These are phyloP conservation scores for Noctua janthe DNA, from an alignment of 2,888 invertebrate species.

Conservation along the genomic window DNA sequence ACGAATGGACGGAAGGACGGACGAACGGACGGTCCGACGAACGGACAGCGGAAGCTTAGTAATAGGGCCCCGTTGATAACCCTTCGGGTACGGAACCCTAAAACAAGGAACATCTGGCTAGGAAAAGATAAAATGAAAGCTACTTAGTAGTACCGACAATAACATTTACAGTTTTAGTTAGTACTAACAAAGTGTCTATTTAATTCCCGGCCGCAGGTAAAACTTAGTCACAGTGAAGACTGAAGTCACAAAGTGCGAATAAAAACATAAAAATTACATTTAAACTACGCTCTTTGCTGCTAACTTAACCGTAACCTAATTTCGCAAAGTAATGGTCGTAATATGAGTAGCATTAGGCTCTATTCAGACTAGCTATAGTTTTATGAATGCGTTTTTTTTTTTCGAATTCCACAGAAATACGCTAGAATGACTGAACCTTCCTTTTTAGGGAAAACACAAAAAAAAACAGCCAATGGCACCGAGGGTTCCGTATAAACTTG, in stretches of 20 bases:
- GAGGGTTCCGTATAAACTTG: no score
- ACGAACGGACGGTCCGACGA: no score
- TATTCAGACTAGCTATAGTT: neutral
- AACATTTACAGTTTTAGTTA: neutral
- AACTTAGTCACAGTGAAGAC: conserved; percentile 3
- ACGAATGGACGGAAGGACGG: no score
- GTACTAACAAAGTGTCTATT: conserved; percentile 4
- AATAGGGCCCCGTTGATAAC: no score
- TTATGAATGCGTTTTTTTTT: neutral
- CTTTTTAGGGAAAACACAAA: no score
- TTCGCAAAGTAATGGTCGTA: conserved; percentile 41
- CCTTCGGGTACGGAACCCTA: no score
- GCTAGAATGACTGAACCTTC: neutral
- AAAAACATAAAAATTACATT: conserved; percentile 40
- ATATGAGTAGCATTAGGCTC: conserved; percentile 24
- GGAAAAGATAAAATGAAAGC: neutral
- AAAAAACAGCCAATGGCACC: no score
- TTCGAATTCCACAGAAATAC: neutral
- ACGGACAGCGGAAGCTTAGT: no score
- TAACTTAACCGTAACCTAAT: conserved; percentile 45
- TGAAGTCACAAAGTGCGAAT: conserved; percentile 33
- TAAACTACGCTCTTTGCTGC: conserved; percentile 26
- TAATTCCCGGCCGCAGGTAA: conserved; percentile 8
- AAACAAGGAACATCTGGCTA: neutral
- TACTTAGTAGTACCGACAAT: neutral